Base-by-base conservation (phyloP, 2,888 invertebrate species). In the Alviniconcha strummeri region DNA sequence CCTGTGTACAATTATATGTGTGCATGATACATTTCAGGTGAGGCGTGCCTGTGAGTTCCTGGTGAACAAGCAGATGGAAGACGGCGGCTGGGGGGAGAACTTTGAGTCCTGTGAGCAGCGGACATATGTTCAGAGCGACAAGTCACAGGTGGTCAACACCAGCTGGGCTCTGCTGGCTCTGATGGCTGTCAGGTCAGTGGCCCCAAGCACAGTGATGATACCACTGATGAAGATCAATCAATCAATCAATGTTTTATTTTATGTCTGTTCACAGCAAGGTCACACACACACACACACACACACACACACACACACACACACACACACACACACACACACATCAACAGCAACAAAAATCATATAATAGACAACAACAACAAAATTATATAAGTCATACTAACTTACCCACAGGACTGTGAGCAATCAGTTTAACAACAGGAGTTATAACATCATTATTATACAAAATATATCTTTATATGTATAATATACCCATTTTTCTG, bases 81-180 rank as follows among this genome's bases (percentile, higher is more conserved):
- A 92, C 80, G 92, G 92, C 8, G 92, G 92, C 9, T 92, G 92
- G 92, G 92, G 92, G 6, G 92, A 92, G 85, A 89, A 91, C 82
- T 92, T 92, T 88, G 91, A 91, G 85, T 88, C 90, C 0, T 92
- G 92, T 86, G 92, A 92, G 82, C 72, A 85, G 76, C 88, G 91
- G 81, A 80, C 85, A 71, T 92, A 92, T 84, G 86, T 92, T 11
- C 83, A 89, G 71, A 88, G 90, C 72, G 87, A 89, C 17, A 84
- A 67, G 13, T 91, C 91, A 54, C 92, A 92, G 86, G 84, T 91
- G 15, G 89, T 92, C 82, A 90, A 92, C 88, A 92, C 92, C 9
- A 88, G 90, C 81, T 92, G 92, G 92, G 91, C 91, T 7, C 82
- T 92, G 69, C 86, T 92, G 54, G 91, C 84, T 13, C 88, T 92